Base-by-base conservation (phyloP, 2,888 invertebrate genomes). In the Drosophila lutescens region DNA sequence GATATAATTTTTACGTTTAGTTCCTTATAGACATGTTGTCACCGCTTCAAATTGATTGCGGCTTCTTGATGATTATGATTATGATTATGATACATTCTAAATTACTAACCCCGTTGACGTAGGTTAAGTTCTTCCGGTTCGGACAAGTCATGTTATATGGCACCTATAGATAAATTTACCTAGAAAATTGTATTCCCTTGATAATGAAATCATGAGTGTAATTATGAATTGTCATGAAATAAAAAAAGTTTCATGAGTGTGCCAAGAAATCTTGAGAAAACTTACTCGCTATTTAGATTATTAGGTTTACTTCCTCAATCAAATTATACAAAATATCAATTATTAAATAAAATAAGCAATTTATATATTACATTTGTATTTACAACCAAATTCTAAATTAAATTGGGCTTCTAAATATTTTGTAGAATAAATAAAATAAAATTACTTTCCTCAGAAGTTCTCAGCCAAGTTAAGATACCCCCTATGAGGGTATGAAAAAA, bases 21-120 rank as follows among this genome's bases (percentile, higher is more conserved):
- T 83, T 85, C 63, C 76, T 85, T 79, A 83, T 83, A 83, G 83
- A 83, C 83, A 83, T 85, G 76, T 65, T 87, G 83, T 83, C 85
- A 83, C 85, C 85, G 13, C 38, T 17, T 6, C 44, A 32, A 55
- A 30, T 44, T 32, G 51, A 69, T 68, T 58, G 34, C 15, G 40
- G 13, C 34, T 40, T 41, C 30, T 12, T 13, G 23, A 30, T 53
- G 51, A 53, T 56, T 44, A 49, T 51, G 51, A 53, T 56, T 44
- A 49, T 51, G 51, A 66, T 56, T 60, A 40, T 61, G 71, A 70
- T 44, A 47, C 53, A 66, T 66, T 30, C 17, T 15, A 26, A 61
- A 63, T 61, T 62, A 62, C 49, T 20, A 49, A 23, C 13, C 13
- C 51, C 15, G 6, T 72, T 71, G 63, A 71, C 56, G 57, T 20